phyloP scores from a whole-genome alignment of 1,140 invertebrate genomes.

The Carposina sasakii region DNA sequence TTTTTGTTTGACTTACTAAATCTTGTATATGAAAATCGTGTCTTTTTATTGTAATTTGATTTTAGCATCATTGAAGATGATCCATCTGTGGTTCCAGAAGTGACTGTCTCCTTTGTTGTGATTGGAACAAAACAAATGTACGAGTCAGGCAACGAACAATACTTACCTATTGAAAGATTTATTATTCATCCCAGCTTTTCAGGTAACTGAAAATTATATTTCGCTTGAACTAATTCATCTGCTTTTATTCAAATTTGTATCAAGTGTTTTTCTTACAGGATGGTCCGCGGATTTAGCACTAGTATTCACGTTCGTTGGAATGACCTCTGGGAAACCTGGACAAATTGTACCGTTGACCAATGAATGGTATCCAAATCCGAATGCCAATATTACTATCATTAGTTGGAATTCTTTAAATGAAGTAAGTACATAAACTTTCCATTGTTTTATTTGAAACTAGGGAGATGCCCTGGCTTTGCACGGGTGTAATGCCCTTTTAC shows the following conservation, averaged over 20 bases:
- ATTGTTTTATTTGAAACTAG: no score
- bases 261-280: no score
- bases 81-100: constrained; percentile 18
- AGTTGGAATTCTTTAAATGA: no score
- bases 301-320: constrained; percentile 42
- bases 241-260: no score
- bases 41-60: neutral
- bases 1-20: no score
- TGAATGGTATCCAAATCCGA: constrained; percentile 18
- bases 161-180: constrained; percentile 1
- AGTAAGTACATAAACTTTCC: no score
- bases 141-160: constrained; percentile 28
- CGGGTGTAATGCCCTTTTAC: no score
- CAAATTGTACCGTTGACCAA: constrained; percentile 32
- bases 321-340: constrained; percentile 48
- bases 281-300: constrained; percentile 39
- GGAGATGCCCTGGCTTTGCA: no score
- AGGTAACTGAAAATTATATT: no score
- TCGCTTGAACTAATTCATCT: no score
- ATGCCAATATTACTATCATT: constrained; percentile 38
- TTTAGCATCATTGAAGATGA: neutral
- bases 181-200: neutral
- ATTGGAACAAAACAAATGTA: constrained; percentile 49
- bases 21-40: no score
- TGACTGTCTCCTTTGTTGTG: constrained; percentile 45